Conservation (phyloP, 92 coral and sea anemone genomes). For the Virgularia gustaviana region DNA sequence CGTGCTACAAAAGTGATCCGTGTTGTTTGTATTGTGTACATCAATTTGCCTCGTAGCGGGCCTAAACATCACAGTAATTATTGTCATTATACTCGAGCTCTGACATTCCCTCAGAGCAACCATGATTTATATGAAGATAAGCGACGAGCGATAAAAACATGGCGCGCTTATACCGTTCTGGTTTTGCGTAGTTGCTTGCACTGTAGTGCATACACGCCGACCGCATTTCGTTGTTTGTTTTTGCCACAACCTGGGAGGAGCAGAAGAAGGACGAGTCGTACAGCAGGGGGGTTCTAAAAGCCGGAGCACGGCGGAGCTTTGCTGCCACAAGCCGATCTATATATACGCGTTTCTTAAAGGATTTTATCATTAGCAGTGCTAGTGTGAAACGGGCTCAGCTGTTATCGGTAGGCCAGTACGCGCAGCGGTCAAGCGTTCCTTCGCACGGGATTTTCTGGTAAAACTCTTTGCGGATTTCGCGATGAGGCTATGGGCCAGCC, state of each 20-base stretch:
- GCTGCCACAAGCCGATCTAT: too few species aligned
- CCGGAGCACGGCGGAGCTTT: too few species aligned
- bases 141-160: slow-evolving; percentile 15
- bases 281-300: too few species aligned
- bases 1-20: background rate
- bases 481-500: slow-evolving; percentile 4
- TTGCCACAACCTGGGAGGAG: background rate
- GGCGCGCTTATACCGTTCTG: slow-evolving; percentile 13
- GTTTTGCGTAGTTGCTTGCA: too few species aligned
- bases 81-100: slow-evolving; percentile 16
- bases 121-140: slow-evolving; percentile 28
- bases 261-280: too few species aligned
- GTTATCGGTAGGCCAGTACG: too few species aligned
- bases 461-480: slow-evolving; percentile 14
- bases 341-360: too few species aligned
- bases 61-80: slow-evolving; percentile 10
- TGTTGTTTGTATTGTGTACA: slow-evolving; percentile 1
- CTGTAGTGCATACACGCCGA: too few species aligned
- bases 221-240: slow-evolving; percentile 11
- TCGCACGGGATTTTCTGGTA: slow-evolving; percentile 6
- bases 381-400: too few species aligned
- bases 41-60: background rate
- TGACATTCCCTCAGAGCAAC: slow-evolving; percentile 23
- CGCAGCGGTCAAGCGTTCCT: background rate
- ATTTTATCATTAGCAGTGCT: too few species aligned